Evolutionary conservation across 2,113 vertebrate genomes (phyloP).

Genomic region (Xyrauchen texanus): DNA sequence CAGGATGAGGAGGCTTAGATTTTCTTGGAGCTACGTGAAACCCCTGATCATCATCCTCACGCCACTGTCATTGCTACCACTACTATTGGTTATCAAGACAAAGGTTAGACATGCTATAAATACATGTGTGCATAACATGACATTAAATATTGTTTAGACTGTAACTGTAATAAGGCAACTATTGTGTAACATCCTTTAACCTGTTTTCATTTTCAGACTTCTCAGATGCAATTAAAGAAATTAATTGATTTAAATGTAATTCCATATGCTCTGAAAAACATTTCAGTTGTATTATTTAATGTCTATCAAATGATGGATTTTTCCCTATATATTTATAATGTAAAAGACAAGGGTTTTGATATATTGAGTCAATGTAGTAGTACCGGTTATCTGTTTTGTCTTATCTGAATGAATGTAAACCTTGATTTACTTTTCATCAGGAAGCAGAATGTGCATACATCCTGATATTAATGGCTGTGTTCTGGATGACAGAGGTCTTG

Average conservation of each 20-base stretch:
- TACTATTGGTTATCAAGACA: conserved; percentile 76
- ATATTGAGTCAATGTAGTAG: too few relatives aligned
- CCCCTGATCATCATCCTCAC: conserved; percentile 75
- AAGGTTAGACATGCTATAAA: conserved; percentile 71
- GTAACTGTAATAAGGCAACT: too few relatives aligned
- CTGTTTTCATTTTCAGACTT: too few relatives aligned
- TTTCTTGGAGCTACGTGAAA: conserved; percentile 70
- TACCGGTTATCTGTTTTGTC: neutral
- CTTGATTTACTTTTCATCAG: conserved; percentile 64
- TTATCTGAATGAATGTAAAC: conserved; percentile 1
- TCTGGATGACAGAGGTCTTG: conserved; percentile 87
- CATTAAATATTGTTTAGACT: too few relatives aligned
- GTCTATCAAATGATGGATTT: too few relatives aligned
- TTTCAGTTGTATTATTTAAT: too few relatives aligned
- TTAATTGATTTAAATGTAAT: too few relatives aligned
- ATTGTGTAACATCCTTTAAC: too few relatives aligned
- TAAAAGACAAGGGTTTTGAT: too few relatives aligned
- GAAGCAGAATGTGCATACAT: conserved; percentile 87
- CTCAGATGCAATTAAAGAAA: too few relatives aligned
- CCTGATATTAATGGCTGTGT: conserved; percentile 80
- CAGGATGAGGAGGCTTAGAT: conserved; percentile 60
- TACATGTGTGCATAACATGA: neutral
- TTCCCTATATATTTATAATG: too few relatives aligned
- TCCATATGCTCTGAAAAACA: too few relatives aligned
- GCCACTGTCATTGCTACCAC: conserved; percentile 77